Conservation (phyloP, 2,113 vertebrate genomes). For the Heterochromis multidens region DNA sequence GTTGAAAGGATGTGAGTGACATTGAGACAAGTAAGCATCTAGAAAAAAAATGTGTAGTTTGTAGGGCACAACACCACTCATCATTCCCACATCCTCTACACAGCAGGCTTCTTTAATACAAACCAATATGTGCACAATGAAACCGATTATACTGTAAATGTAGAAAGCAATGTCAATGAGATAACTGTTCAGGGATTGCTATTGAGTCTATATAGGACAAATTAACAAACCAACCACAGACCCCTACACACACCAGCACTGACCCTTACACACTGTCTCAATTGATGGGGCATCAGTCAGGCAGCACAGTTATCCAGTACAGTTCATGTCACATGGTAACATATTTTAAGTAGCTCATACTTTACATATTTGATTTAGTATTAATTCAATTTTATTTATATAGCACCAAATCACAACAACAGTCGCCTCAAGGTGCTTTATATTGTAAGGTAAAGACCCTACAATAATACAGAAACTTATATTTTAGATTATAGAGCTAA, state of each 20-base stretch:
- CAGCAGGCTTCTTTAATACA: not conserved
- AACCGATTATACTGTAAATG: not conserved
- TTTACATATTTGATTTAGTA: not conserved
- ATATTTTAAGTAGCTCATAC: not conserved
- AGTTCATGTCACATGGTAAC: not conserved
- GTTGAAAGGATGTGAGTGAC: not conserved
- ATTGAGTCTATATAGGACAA: not conserved
- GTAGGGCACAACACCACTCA: not conserved
- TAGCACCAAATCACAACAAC: no score
- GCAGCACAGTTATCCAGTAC: not conserved
- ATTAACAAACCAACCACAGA: not conserved
- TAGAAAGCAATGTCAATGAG: not conserved
- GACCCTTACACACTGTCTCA: not conserved
- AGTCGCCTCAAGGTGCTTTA: no score
- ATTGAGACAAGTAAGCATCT: not conserved
- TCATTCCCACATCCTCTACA: not conserved
- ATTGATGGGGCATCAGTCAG: not conserved
- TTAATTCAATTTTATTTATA: no score
- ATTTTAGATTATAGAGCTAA: no score
- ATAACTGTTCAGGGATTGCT: not conserved
- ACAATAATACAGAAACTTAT: no score
- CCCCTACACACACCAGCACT: no score
- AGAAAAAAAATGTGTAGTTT: not conserved
- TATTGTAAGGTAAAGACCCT: no score
- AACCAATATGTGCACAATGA: not conserved